Evolutionary conservation across 92 coral and sea anemone species (phyloP), one percentile per base, ranked within the genome.

Genomic region (Epizoanthus rinbou): DNA sequence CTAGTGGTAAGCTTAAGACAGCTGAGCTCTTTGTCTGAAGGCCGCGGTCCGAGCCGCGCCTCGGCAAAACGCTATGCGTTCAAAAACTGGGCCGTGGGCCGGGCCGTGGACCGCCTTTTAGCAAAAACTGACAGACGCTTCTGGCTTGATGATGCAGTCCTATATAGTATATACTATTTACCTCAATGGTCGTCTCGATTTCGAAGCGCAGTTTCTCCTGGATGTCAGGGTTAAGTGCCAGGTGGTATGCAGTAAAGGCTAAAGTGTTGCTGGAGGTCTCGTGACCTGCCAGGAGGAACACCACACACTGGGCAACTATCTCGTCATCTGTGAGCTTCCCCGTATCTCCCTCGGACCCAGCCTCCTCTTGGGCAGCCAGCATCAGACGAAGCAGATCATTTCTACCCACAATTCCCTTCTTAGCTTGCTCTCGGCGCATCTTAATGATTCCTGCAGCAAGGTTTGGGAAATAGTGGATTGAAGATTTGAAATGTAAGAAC

Each of bases 281-380:
- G 70, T 79, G 80, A 10, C 91, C 91, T 8, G 91, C 91, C 31
- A 89, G 53, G 25, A 89, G 52, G 57, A 89, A 89, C 45, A 82
- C 31, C 24, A 85, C 69, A 0, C 84, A 89, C 74, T 88, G 91
- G 31, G 83, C 73, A 2, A 80, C 63, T 18, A 88, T 74, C 68
- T 89, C 90, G 73, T 67, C 89, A 41, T 73, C 88, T 5, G 88
- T 86, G 6, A 89, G 80, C 66, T 62, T 62, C 2, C 66, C 66
- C 66, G 1, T 22, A 11, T 62, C 31, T 62, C 66, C 66, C 66
- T 19, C 28, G 66, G 50, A 0, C 1, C 10, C 50, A 6, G 50
- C 50, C 50, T 43, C 50, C 50, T 84, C 75, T 74, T 84, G 78
- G 11, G 88, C 84, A 3, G 84, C 37, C 35, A 85, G 70, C 88